Conservation (phyloP, 2,797 vertebrate genomes). For the Rallus crepitans region DNA sequence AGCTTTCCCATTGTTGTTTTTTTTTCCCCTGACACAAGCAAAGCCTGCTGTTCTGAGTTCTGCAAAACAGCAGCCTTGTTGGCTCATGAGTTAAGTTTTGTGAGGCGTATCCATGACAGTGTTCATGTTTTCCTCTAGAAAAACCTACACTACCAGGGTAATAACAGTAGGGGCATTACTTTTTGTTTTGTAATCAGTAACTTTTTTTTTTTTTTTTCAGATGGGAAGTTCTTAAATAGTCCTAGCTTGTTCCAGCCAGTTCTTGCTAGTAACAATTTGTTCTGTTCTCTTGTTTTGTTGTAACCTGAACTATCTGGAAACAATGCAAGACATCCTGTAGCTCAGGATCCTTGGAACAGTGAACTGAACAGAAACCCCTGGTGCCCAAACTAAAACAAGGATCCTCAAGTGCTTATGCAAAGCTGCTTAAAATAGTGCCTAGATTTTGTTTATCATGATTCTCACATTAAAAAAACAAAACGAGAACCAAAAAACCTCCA, state of each 20-base stretch:
- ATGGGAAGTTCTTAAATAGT: conserved; percentile 9
- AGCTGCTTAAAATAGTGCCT: background rate
- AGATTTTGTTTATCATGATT: background rate
- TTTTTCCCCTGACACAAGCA: background rate
- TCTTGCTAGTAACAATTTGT: conserved; percentile 54
- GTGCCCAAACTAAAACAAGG: background rate
- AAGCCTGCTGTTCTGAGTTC: background rate
- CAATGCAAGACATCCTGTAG: conserved; percentile 55
- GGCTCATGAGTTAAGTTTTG: background rate
- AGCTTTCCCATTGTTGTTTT: background rate
- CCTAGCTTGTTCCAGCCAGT: conserved; percentile 38
- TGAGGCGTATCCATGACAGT: background rate
- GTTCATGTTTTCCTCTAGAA: background rate
- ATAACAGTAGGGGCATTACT: background rate
- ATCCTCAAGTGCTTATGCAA: background rate
- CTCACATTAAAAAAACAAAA: background rate
- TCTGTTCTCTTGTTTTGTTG: conserved; percentile 48
- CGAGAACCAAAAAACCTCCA: background rate
- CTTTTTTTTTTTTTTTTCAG: background rate
- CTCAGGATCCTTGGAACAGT: conserved; percentile 26
- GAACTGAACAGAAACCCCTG: background rate
- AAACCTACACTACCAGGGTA: background rate
- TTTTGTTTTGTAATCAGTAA: background rate
- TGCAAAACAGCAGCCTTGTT: background rate
- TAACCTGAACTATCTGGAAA: conserved; percentile 40